Percentiles rank a stretch among this genome's conserved stretches.
Conservation (phyloP, 2,888 invertebrate species). For the Thecophora atra region DNA sequence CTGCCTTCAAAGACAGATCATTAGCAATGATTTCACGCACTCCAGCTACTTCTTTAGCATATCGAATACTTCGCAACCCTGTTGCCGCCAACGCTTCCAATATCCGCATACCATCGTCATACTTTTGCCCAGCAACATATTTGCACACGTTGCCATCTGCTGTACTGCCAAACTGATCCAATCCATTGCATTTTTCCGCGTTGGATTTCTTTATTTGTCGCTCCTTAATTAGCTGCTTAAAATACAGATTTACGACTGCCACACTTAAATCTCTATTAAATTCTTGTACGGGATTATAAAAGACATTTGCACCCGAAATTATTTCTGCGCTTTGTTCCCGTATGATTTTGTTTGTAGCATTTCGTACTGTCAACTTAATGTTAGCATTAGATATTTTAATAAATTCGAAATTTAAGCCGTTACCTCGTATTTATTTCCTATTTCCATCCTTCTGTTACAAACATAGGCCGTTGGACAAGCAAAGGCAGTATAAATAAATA, state of each 20-base stretch:
- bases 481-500: no score
- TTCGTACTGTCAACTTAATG: constrained; percentile 37
- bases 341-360: constrained; percentile 51
- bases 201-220: constrained; percentile 50
- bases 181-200: constrained; percentile 18
- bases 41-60: constrained; percentile 92
- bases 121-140: constrained; percentile 53
- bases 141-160: background rate
- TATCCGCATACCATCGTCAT: constrained; percentile 68
- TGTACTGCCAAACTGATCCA: background rate
- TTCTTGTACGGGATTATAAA: constrained; percentile 98
- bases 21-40: constrained; percentile 87
- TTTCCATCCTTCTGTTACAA: constrained; percentile 37
- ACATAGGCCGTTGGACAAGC: background rate
- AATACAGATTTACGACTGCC: constrained; percentile 76
- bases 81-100: constrained; percentile 96
- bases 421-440: constrained; percentile 37
- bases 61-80: constrained; percentile 93
- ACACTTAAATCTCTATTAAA: constrained; percentile 96
- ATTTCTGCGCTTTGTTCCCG: constrained; percentile 84
- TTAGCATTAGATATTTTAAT: background rate
- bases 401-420: background rate
- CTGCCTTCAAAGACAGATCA: constrained; percentile 86
- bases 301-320: constrained; percentile 80
- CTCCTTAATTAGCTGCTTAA: constrained; percentile 67